Evolutionary conservation across 2,797 vertebrate species (phyloP).

Genomic region (Natrix natrix): DNA sequence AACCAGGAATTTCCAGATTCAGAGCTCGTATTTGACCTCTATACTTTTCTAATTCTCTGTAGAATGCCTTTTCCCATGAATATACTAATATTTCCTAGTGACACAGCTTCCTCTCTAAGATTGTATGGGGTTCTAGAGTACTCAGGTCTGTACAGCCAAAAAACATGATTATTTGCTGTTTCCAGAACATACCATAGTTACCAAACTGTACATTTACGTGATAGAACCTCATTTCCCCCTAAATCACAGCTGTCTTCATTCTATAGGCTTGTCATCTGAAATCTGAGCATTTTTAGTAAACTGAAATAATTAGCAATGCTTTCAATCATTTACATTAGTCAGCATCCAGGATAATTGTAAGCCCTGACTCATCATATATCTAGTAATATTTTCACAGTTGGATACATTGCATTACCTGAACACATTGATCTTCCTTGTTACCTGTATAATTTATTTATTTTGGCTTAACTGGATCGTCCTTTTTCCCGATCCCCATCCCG

Average conservation of each 20-base stretch:
- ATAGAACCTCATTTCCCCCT: background rate
- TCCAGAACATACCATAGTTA: background rate
- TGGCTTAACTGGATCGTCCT: conserved; percentile 56
- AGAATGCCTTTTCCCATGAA: background rate
- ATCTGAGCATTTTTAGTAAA: conserved; percentile 34
- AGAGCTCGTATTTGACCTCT: background rate
- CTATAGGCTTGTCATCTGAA: conserved; percentile 20
- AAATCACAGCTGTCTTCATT: conserved; percentile 32
- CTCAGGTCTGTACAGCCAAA: background rate
- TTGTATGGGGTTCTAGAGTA: background rate
- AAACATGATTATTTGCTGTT: background rate
- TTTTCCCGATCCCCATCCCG: conserved; percentile 49
- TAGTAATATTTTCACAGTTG: conserved; percentile 66
- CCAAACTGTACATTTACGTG: background rate
- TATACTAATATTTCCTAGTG: background rate
- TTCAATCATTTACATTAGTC: conserved; percentile 55
- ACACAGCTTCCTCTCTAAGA: background rate
- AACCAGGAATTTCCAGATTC: background rate
- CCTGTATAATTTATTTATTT: conserved; percentile 45
- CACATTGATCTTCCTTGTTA: conserved; percentile 46
- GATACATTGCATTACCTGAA: conserved; percentile 56
- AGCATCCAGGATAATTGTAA: conserved; percentile 40
- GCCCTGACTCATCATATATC: conserved; percentile 51
- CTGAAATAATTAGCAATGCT: conserved; percentile 45
- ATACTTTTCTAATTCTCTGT: background rate